These are phyloP conservation scores for Egretta garzetta DNA, from an alignment of 2,113 vertebrate genomes.

Conservation along the genomic window DNA sequence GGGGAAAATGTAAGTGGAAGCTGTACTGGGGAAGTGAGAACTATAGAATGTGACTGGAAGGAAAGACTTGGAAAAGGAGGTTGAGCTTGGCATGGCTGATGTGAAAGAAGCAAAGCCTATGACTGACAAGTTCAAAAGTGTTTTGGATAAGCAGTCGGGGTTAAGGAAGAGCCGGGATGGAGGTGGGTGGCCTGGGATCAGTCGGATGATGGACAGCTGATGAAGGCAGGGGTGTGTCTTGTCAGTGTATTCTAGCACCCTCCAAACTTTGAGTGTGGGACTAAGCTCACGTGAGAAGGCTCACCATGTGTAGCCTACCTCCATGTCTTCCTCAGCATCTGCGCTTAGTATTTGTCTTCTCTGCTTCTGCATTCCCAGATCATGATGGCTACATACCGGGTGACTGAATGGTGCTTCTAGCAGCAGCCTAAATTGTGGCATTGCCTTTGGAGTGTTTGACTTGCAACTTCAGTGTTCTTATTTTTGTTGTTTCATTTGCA, in stretches of 20 bases:
- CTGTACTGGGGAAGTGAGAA: neutral
- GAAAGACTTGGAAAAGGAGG: neutral
- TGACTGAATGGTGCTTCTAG: neutral
- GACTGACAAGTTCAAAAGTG: neutral
- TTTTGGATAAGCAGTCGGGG: neutral
- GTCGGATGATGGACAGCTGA: neutral
- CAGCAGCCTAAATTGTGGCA: neutral
- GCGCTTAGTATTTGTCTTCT: neutral
- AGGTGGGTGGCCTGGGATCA: neutral
- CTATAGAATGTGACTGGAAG: neutral
- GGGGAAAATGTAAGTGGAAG: fast-evolving
- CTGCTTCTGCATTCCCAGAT: neutral
- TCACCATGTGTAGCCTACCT: neutral
- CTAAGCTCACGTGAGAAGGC: neutral
- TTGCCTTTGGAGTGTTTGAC: neutral
- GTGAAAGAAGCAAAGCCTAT: neutral
- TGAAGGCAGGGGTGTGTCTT: neutral
- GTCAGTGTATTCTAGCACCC: neutral
- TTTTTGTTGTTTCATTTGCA: neutral
- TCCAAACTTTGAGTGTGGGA: neutral
- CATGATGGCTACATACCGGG: neutral
- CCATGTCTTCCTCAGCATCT: fast-evolving
- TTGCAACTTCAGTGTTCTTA: neutral
- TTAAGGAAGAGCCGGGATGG: neutral
- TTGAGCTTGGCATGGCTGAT: neutral